A percentile compares a stretch with the other conserved stretches of the same genome.
phyloP scores from a whole-genome alignment of 2,113 vertebrate species.

The Coryphaenoides rupestris region DNA sequence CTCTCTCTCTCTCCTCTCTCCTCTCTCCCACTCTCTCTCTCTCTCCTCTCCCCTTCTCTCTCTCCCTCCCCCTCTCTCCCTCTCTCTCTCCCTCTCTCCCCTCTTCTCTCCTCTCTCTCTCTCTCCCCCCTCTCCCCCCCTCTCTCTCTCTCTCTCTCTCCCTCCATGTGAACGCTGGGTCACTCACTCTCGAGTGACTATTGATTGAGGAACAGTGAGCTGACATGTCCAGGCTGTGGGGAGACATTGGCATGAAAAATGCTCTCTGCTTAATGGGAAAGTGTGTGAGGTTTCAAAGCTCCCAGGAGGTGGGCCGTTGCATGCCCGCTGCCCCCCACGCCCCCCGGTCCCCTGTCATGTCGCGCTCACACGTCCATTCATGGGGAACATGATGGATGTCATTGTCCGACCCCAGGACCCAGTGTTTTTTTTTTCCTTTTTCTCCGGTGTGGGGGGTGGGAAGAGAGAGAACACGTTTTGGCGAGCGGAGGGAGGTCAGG shows the following conservation, averaged over 20 bases:
- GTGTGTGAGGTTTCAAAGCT: constrained; percentile 34
- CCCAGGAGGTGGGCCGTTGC: constrained; percentile 9
- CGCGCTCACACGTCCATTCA: constrained; percentile 28
- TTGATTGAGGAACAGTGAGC: constrained; percentile 24
- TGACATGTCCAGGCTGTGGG: constrained; percentile 14
- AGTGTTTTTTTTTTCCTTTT: constrained; percentile 18
- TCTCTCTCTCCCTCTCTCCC: no score
- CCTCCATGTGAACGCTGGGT: constrained; percentile 7
- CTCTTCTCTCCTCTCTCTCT: no score
- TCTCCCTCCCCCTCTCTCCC: no score
- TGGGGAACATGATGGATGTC: constrained; percentile 48
- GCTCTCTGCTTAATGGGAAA: constrained; percentile 39
- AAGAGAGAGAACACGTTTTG: constrained; percentile 19
- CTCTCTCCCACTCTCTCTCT: no score
- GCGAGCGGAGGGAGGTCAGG: constrained; percentile 20
- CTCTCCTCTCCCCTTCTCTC: no score
- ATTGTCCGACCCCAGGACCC: constrained; percentile 19
- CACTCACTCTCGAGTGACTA: constrained; percentile 18
- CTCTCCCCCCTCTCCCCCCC: no score
- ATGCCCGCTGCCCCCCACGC: constrained; percentile 22
- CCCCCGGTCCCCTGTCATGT: constrained; percentile 34
- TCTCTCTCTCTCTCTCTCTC: neutral
- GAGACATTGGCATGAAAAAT: constrained; percentile 41
- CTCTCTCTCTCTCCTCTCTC: no score
- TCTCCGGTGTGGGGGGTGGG: constrained; percentile 13